Evolutionary conservation across 2,888 invertebrate genomes (phyloP).

Genomic region (Drosophila pseudotakahashii): DNA sequence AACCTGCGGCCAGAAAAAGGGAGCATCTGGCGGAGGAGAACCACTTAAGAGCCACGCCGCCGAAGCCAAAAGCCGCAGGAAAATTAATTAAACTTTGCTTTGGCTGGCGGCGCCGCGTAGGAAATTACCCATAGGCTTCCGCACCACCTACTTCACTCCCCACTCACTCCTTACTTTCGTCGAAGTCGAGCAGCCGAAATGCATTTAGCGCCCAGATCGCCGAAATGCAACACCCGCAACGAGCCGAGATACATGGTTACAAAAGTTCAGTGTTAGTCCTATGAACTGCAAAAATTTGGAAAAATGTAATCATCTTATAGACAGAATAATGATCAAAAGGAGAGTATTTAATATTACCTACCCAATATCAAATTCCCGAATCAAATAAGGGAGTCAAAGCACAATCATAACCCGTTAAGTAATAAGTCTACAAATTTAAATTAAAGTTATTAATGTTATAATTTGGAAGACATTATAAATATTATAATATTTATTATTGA

Average conservation of each 20-base stretch:
- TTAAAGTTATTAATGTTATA: too few species aligned
- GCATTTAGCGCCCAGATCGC: conserved; percentile 43
- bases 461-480: too few species aligned
- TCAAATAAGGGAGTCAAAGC: too few species aligned
- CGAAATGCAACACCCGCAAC: conserved; percentile 42
- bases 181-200: conserved; percentile 25
- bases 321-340: too few species aligned
- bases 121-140: conserved; percentile 33
- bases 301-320: too few species aligned
- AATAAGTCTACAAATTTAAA: too few species aligned
- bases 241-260: conserved; percentile 4
- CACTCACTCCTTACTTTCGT: neutral
- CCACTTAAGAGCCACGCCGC: conserved; percentile 40
- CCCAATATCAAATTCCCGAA: too few species aligned
- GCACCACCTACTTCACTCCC: neutral
- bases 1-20: conserved; percentile 33
- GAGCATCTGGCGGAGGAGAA: conserved; percentile 31
- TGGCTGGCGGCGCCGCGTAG: conserved; percentile 14
- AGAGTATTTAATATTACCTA: too few species aligned
- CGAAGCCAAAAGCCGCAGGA: conserved; percentile 55
- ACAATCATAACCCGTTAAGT: too few species aligned
- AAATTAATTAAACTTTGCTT: conserved; percentile 56
- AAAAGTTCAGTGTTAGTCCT: too few species aligned
- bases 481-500: too few species aligned
- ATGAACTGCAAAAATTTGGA: too few species aligned